These are phyloP conservation scores for Kuschelorhynchus macadamiae DNA, from an alignment of 2,888 invertebrate species.

Conservation along the genomic window DNA sequence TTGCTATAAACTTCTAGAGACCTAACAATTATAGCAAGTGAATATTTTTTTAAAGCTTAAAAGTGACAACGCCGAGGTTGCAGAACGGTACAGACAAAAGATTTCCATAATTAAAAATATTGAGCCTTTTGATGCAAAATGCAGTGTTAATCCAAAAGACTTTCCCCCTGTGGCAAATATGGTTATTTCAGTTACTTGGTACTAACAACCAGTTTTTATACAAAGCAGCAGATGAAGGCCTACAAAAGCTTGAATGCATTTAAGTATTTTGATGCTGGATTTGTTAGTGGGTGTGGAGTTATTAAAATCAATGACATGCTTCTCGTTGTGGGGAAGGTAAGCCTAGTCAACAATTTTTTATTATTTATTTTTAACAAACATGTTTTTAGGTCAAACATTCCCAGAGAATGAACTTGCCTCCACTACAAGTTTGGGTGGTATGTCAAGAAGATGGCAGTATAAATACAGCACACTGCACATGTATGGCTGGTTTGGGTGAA, in stretches of 20 bases:
- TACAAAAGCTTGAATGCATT: slow-evolving; percentile 39
- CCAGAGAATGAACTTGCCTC: slow-evolving; percentile 34
- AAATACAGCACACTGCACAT: slow-evolving; percentile 45
- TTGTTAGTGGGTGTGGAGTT: too few relatives aligned
- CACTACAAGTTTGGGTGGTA: slow-evolving; percentile 31
- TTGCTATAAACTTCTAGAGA: too few relatives aligned
- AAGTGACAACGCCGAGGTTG: too few relatives aligned
- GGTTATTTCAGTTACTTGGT: too few relatives aligned
- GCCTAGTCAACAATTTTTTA: not conserved
- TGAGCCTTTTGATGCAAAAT: too few relatives aligned
- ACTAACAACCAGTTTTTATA: slow-evolving; percentile 39
- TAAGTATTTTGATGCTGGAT: slow-evolving; percentile 45
- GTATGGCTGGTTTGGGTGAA: slow-evolving; percentile 50
- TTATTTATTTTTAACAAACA: not conserved
- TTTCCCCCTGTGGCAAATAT: too few relatives aligned
- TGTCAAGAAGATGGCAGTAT: slow-evolving; percentile 39
- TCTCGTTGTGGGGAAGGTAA: too few relatives aligned
- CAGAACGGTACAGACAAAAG: too few relatives aligned
- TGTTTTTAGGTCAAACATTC: slow-evolving; percentile 25
- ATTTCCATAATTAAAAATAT: too few relatives aligned
- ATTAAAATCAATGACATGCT: slow-evolving; percentile 2
- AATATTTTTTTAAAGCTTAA: too few relatives aligned
- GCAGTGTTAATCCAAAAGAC: too few relatives aligned
- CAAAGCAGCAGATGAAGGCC: slow-evolving; percentile 43
- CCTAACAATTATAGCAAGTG: too few relatives aligned